phyloP scores from a whole-genome alignment of 1,140 invertebrate species.

The Lordiphosa collinella region DNA sequence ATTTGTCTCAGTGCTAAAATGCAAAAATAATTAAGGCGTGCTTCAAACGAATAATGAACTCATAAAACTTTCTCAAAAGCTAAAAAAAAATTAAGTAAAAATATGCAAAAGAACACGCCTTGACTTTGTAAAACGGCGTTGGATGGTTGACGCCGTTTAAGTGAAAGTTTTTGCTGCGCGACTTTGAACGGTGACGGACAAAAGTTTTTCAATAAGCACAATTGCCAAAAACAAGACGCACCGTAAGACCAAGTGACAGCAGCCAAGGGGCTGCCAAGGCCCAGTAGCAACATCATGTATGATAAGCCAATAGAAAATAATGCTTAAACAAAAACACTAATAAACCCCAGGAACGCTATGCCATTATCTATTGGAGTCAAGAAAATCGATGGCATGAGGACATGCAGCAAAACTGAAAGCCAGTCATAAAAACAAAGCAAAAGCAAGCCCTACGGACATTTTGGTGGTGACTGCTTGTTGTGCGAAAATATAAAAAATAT shows the following conservation, averaged over 20 bases:
- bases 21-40: conserved; percentile 51
- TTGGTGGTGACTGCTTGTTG: neutral
- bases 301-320: too few relatives aligned
- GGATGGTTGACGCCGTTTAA: too few relatives aligned
- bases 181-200: too few relatives aligned
- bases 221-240: conserved; percentile 5
- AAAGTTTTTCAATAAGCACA: too few relatives aligned
- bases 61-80: conserved; percentile 30
- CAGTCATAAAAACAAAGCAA: conserved; percentile 30
- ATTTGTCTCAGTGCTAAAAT: conserved; percentile 40
- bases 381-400: too few relatives aligned
- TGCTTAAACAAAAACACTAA: neutral
- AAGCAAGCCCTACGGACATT: neutral
- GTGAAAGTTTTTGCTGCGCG: too few relatives aligned
- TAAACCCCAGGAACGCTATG: neutral
- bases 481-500: neutral
- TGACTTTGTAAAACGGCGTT: neutral
- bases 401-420: too few relatives aligned
- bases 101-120: neutral
- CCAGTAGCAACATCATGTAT: too few relatives aligned
- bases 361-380: neutral
- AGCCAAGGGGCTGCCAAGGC: too few relatives aligned
- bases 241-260: too few relatives aligned
- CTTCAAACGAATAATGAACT: conserved; percentile 51
- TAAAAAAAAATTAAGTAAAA: neutral